These are phyloP conservation scores for Diarsia rubi DNA, from an alignment of 2,888 invertebrate genomes.

Conservation along the genomic window DNA sequence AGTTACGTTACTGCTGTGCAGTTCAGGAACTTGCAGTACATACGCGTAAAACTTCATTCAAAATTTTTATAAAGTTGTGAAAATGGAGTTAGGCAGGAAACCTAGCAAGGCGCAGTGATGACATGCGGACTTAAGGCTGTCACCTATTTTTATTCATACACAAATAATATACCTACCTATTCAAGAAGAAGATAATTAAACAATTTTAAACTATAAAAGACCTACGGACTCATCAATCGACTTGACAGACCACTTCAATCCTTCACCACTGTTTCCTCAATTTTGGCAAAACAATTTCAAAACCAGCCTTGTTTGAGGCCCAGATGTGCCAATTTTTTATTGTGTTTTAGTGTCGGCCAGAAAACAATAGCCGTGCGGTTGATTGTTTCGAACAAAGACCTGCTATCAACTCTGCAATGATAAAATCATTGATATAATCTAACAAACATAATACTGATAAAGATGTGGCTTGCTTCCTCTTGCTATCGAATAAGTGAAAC, in stretches of 20 bases:
- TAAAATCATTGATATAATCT: conserved; percentile 74
- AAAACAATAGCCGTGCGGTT: conserved; percentile 78
- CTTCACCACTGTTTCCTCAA: conserved; percentile 16
- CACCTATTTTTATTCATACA: no score
- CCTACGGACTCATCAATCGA: neutral
- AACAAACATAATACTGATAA: conserved; percentile 57
- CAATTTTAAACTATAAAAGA: neutral
- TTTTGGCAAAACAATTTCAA: conserved; percentile 50
- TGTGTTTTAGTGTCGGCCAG: conserved; percentile 75
- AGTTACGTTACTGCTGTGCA: neutral
- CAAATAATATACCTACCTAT: no score
- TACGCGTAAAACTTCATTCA: neutral
- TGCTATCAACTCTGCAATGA: conserved; percentile 77
- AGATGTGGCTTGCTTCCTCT: conserved; percentile 45
- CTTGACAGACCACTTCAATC: neutral
- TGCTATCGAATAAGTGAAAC: conserved; percentile 14
- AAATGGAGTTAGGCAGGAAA: neutral
- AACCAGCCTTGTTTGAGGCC: conserved; percentile 70
- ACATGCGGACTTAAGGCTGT: no score
- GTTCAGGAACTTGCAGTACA: neutral
- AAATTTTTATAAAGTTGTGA: neutral
- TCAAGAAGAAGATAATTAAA: neutral
- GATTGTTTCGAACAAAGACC: conserved; percentile 80
- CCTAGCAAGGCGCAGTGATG: no score
- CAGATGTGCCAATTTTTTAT: conserved; percentile 78